Evolutionary conservation across 2,888 invertebrate genomes (phyloP).

Genomic region (Balanococcus diminutus): DNA sequence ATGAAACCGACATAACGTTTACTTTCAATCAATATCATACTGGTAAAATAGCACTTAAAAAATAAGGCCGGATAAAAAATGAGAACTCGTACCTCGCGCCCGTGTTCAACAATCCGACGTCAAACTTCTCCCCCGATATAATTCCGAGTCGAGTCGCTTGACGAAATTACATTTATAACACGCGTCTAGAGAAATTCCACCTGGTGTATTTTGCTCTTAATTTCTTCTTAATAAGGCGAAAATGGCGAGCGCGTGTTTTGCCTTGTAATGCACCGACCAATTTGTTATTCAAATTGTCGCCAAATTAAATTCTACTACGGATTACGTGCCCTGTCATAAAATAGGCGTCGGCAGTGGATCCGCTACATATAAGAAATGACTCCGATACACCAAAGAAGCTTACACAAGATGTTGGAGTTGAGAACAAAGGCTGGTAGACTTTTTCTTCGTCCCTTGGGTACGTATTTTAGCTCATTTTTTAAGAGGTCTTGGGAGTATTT

Average conservation of each 20-base stretch:
- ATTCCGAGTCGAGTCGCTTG: slow-evolving; percentile 8
- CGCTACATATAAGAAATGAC: neutral
- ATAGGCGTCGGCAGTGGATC: neutral
- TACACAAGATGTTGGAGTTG: too few relatives aligned
- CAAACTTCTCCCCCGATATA: neutral
- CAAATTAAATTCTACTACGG: neutral
- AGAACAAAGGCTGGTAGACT: too few relatives aligned
- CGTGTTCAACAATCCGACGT: neutral
- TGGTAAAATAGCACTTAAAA: neutral
- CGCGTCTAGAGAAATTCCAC: slow-evolving; percentile 23
- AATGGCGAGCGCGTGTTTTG: slow-evolving; percentile 19
- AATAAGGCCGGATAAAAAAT: neutral
- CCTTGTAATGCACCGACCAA: neutral
- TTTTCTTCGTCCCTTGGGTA: too few relatives aligned
- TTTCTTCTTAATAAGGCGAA: slow-evolving; percentile 25
- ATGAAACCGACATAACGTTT: neutral
- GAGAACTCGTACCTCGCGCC: too few relatives aligned
- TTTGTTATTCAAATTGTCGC: slow-evolving; percentile 28
- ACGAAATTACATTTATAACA: slow-evolving; percentile 26
- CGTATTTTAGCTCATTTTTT: too few relatives aligned
- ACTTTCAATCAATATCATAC: neutral
- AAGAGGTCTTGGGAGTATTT: too few relatives aligned
- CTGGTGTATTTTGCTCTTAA: slow-evolving; percentile 28
- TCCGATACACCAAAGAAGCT: neutral
- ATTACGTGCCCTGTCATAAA: neutral